These are phyloP conservation scores for Podarcis muralis DNA, from an alignment of 2,113 vertebrate species.

Conservation along the genomic window DNA sequence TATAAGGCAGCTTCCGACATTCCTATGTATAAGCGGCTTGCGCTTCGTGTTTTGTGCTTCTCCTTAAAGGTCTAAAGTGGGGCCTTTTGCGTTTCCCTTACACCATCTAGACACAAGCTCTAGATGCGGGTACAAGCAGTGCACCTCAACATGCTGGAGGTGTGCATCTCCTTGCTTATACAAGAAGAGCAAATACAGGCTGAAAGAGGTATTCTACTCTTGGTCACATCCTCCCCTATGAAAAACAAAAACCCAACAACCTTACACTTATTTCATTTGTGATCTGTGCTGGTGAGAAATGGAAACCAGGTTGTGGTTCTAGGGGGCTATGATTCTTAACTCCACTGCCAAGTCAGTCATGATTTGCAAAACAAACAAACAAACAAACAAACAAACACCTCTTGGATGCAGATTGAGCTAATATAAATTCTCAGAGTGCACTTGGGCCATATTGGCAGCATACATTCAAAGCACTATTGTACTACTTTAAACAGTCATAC, in stretches of 20 bases:
- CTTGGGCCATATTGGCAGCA: not conserved
- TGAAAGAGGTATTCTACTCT: conserved; percentile 1
- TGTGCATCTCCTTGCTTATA: not conserved
- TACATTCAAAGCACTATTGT: too few relatives aligned
- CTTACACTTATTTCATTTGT: conserved; percentile 29
- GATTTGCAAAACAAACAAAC: conserved; percentile 21
- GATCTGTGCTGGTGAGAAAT: conserved; percentile 53
- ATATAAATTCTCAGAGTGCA: conserved; percentile 28
- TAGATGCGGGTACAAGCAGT: not conserved
- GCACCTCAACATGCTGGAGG: not conserved
- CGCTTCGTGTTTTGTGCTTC: not conserved
- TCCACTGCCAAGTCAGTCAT: conserved; percentile 16
- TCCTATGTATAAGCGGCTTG: not conserved
- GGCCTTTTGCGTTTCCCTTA: not conserved
- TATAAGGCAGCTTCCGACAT: too few relatives aligned
- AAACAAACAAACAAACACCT: not conserved
- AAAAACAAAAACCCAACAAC: not conserved
- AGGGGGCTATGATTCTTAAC: conserved; percentile 36
- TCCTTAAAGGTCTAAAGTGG: not conserved
- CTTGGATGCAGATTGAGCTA: conserved; percentile 44
- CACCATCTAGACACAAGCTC: not conserved
- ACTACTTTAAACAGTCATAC: too few relatives aligned
- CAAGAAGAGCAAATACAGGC: not conserved
- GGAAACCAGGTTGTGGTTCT: conserved; percentile 37
- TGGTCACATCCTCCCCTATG: not conserved